Evolutionary conservation across 2,797 vertebrate genomes (phyloP), one percentile per base, ranked within the genome.

Genomic region (Fistularia tabacaria): DNA sequence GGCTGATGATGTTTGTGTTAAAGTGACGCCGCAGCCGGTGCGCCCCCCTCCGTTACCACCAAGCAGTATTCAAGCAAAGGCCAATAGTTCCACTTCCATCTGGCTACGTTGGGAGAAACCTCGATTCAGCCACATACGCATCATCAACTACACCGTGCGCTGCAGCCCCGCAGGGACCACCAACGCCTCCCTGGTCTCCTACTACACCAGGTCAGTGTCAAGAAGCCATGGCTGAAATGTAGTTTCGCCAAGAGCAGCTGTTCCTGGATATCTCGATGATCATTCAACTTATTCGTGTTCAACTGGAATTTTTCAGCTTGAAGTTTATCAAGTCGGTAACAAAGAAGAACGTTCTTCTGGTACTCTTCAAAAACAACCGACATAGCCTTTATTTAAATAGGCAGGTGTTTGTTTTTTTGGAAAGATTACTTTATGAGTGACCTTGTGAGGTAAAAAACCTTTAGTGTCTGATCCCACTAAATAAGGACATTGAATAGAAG

Each of bases 51-150:
- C 95, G 0, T 68, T 95, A 69, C 97, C 96, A 43, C 97, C 97
- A 0, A 94, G 92, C 69, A 92, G 91, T 8, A 87, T 99, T 62
- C 92, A 93, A 3, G 95, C 94, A 0, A 88, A 84, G 43, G 92
- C 94, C 51, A 99, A 98, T 86, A 94, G 93, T 75, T 98, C 97
- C 50, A 94, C 93, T 0, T 94, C 96, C 58, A 95, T 99, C 76
- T 94, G 94, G 94, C 90, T 99, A 48, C 88, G 90, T 55, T 99
- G 97, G 97, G 95, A 96, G 77, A 96, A 94, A 57, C 96, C 96
- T 0, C 89, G 92, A 13, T 96, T 97, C 83, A 96, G 91, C 76
- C 94, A 91, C 0, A 89, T 93, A 39, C 93, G 92, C 72, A 95
- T 98, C 43, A 93, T 95, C 80, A 94, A 95, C 88, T 99, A 98